Conservation (phyloP, 1,140 invertebrate genomes). For the Latrodectus geometricus region DNA sequence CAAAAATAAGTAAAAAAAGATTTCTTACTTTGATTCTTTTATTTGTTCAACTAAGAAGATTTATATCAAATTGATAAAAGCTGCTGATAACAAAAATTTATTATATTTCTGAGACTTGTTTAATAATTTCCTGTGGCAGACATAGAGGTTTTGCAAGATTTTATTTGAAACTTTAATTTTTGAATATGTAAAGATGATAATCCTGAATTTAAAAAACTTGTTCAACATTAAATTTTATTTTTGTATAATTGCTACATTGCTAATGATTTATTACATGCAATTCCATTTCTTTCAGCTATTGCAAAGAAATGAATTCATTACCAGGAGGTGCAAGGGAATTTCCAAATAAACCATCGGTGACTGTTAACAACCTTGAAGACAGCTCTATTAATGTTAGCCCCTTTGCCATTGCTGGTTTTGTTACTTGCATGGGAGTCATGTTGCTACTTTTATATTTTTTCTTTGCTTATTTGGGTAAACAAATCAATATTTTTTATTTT, state of each 20-base stretch:
- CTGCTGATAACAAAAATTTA: no score
- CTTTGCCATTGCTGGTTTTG: conserved; percentile 67
- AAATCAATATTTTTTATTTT: not conserved
- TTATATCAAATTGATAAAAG: no score
- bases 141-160: no score
- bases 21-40: no score
- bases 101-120: no score
- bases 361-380: conserved; percentile 63
- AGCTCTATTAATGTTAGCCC: conserved; percentile 66
- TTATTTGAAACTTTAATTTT: not conserved
- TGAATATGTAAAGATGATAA: not conserved
- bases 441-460: conserved; percentile 73
- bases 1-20: no score
- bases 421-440: conserved; percentile 70
- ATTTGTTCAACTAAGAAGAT: no score
- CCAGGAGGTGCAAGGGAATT: conserved; percentile 28
- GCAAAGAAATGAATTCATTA: conserved; percentile 43
- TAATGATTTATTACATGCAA: no score
- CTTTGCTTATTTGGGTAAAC: conserved; percentile 72
- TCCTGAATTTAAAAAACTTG: not conserved
- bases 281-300: conserved; percentile 25
- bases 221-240: no score
- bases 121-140: no score
- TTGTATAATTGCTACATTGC: no score
- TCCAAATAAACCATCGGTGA: conserved; percentile 18